Base-by-base conservation (phyloP, 2,113 vertebrate species). In the Cariama cristata region DNA sequence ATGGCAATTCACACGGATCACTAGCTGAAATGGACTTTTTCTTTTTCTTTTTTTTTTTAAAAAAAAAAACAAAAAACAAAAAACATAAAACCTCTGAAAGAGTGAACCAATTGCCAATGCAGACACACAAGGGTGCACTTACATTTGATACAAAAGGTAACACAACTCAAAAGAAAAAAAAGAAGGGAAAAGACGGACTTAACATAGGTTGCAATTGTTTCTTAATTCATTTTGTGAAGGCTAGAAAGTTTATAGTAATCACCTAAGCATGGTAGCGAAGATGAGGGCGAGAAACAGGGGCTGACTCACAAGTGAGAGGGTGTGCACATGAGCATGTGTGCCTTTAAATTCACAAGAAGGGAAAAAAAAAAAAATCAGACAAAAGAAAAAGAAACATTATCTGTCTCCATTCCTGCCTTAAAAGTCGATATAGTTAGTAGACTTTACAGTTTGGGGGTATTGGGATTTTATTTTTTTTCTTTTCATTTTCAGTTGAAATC, bases 171-270 rank as follows among this genome's bases (percentile, higher is more conserved):
- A 49, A 75, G 13, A 77, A 80, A 15, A 49, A 49, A 17, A 23
- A 1, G 1, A 1, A 2, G 3, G 2, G 4, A 4, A 4, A 18
- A 64, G 20, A n/a, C 6, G 77, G 30, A 56, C 1, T 50, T 67
- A 1, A 27, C 1, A 1, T 4, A 50, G 8, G 6, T 35, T 44
- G 27, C 28, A 73, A 44, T 6, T 52, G 6, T 42, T 84, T 80
- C 38, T 82, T 38, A 80, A 58, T 14, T 76, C 1, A 22, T 64
- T 91, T 53, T 44, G 8, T 73, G 30, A 42, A 62, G 30, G 21
- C 28, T 76, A 4, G 2, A n/a, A 91, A 91, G 28, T 58, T 86
- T 68, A 62, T 40, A 76, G 30, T 24, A 35, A 64, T 64, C 6
- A 24, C 8, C 72, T 62, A 53, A 32, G 6, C 17, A 58, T 3